Conservation (phyloP, 2,797 vertebrate genomes). For the Choloepus didactylus region DNA sequence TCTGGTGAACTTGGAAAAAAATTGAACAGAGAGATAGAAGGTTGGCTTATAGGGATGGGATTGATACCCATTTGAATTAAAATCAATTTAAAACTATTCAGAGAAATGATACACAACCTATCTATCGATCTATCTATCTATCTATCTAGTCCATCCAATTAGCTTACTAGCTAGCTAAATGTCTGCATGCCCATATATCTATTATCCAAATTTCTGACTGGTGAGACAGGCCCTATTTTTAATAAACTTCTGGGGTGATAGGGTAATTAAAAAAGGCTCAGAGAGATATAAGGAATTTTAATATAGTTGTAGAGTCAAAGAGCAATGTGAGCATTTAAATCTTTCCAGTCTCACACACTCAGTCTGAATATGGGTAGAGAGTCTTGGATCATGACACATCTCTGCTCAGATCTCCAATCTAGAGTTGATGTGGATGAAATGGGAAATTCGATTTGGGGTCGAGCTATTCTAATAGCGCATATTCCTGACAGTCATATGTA, state of each 20-base stretch:
- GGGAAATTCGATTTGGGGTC: background rate
- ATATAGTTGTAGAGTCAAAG: background rate
- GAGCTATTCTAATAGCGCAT: background rate
- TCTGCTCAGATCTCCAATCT: background rate
- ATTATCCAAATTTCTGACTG: background rate
- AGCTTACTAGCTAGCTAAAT: background rate
- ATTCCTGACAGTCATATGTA: background rate
- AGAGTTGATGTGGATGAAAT: background rate
- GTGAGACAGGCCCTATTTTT: slow-evolving; percentile 23
- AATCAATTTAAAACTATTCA: slow-evolving; percentile 44
- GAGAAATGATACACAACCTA: background rate
- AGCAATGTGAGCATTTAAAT: background rate
- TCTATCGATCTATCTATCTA: background rate
- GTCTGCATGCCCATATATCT: background rate
- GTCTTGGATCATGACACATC: background rate
- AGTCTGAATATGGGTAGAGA: accelerated
- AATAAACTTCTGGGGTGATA: background rate
- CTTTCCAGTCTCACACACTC: background rate
- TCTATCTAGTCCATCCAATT: background rate
- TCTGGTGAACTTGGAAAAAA: background rate
- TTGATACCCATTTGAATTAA: background rate
- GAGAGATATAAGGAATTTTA: background rate
- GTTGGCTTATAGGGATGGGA: slow-evolving; percentile 16
- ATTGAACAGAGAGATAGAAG: background rate
- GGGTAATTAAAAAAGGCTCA: background rate